These are phyloP conservation scores for Augochlorella aurata DNA, from an alignment of 2,888 invertebrate species.

Conservation along the genomic window DNA sequence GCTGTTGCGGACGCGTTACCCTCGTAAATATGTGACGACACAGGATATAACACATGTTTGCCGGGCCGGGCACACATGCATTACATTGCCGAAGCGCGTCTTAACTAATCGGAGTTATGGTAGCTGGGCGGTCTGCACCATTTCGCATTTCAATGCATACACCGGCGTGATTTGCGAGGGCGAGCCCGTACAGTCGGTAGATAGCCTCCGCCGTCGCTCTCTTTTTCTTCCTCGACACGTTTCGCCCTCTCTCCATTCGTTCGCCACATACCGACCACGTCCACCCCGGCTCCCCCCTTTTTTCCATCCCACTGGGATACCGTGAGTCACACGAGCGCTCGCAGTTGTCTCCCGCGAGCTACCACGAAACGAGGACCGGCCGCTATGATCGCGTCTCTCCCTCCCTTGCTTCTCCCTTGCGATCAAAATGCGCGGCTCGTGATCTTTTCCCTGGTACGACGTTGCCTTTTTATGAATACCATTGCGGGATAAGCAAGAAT, in stretches of 20 bases:
- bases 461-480: background rate
- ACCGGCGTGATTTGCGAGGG: conserved; percentile 70
- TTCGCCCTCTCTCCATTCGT: conserved; percentile 31
- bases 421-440: background rate
- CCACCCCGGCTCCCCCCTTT: conserved; percentile 13
- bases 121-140: conserved; percentile 66
- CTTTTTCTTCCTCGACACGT: conserved; percentile 42
- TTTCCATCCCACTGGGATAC: conserved; percentile 9
- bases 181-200: conserved; percentile 61
- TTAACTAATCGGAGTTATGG: conserved; percentile 73
- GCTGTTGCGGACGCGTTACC: conserved; percentile 49
- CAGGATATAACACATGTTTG: conserved; percentile 61
- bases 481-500: background rate
- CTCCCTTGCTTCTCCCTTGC: background rate
- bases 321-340: conserved; percentile 4
- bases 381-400: background rate
- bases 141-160: conserved; percentile 71
- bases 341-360: background rate
- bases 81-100: conserved; percentile 70
- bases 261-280: conserved; percentile 52
- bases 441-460: no score
- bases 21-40: conserved; percentile 68
- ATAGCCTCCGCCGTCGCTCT: conserved; percentile 45
- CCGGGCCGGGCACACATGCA: conserved; percentile 58
- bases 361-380: conserved; percentile 1